Percentiles rank a stretch among this genome's conserved stretches.
Conservation (phyloP, 2,888 invertebrate genomes). For the Rhaphigaster nebulosa region DNA sequence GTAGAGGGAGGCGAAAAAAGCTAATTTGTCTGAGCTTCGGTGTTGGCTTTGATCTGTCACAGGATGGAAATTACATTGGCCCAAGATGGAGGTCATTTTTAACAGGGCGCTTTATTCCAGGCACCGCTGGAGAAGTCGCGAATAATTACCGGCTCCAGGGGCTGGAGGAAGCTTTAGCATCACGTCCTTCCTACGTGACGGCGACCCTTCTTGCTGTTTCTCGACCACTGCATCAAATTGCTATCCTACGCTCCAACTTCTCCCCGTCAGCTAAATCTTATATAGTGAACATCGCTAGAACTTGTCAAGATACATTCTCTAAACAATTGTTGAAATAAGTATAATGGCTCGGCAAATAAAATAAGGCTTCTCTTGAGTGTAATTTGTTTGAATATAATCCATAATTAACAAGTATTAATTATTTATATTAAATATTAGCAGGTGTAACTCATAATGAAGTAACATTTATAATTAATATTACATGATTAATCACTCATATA, state of each 20-base stretch:
- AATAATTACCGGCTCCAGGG: slow-evolving; percentile 10
- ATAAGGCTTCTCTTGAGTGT: background rate
- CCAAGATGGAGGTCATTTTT: background rate
- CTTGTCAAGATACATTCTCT: background rate
- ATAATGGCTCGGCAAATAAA: background rate
- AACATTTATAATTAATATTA: too few species aligned
- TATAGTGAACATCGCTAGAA: background rate
- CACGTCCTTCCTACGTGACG: slow-evolving; percentile 27
- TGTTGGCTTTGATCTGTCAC: slow-evolving; percentile 44
- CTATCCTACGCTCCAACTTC: background rate
- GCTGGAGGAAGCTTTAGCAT: slow-evolving; percentile 17
- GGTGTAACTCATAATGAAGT: too few species aligned
- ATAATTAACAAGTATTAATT: too few species aligned
- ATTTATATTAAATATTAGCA: too few species aligned
- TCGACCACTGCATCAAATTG: background rate
- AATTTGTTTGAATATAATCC: too few species aligned
- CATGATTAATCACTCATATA: too few species aligned
- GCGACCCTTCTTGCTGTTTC: slow-evolving; percentile 5
- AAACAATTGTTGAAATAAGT: background rate
- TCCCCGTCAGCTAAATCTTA: background rate
- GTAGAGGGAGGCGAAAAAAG: slow-evolving; percentile 39
- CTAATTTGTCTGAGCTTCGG: slow-evolving; percentile 41
- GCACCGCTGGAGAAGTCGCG: background rate
- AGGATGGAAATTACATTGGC: slow-evolving; percentile 34
- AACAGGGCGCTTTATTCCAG: slow-evolving; percentile 29